Percentiles rank a stretch among this genome's conserved stretches.
phyloP scores from a whole-genome alignment of 2,888 invertebrate genomes.

The Zaprionus bogoriensis region DNA sequence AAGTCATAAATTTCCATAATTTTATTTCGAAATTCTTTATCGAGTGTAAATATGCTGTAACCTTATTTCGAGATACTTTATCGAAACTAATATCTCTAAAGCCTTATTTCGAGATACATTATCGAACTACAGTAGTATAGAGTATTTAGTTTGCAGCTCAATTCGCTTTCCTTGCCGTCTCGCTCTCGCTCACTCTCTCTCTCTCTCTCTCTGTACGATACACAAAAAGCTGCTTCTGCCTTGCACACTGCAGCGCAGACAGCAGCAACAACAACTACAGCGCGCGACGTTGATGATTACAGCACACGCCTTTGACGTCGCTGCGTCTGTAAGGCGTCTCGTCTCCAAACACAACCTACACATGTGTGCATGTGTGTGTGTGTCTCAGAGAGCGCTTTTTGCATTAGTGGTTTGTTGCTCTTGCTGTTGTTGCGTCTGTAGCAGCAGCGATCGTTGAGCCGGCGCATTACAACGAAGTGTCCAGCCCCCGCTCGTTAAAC shows the following conservation, averaged over 20 bases:
- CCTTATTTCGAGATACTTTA: no score
- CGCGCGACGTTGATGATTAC: constrained; percentile 35
- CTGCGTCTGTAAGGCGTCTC: constrained; percentile 63
- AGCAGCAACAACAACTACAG: constrained; percentile 1
- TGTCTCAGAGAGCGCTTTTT: constrained; percentile 37
- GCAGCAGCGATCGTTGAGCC: constrained; percentile 66
- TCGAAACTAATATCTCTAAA: no score
- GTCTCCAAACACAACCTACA: constrained; percentile 30
- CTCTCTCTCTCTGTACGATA: no score
- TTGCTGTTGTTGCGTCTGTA: constrained; percentile 17
- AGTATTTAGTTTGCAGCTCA: constrained; percentile 3
- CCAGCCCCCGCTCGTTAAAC: not conserved
- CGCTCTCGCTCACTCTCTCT: no score
- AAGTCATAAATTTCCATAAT: no score
- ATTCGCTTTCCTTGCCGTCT: constrained; percentile 1
- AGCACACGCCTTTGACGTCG: constrained; percentile 57
- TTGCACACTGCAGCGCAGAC: constrained; percentile 2
- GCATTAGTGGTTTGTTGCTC: constrained; percentile 36
- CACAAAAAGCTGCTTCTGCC: constrained; percentile 21
- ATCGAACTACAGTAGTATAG: no score
- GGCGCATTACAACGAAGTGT: constrained; percentile 58
- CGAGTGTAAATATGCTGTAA: no score
- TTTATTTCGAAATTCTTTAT: no score
- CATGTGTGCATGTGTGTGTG: constrained; percentile 13
- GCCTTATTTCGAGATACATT: no score